Evolutionary conservation across 2,888 invertebrate genomes (phyloP).

Genomic region (Plagiodera versicolora): DNA sequence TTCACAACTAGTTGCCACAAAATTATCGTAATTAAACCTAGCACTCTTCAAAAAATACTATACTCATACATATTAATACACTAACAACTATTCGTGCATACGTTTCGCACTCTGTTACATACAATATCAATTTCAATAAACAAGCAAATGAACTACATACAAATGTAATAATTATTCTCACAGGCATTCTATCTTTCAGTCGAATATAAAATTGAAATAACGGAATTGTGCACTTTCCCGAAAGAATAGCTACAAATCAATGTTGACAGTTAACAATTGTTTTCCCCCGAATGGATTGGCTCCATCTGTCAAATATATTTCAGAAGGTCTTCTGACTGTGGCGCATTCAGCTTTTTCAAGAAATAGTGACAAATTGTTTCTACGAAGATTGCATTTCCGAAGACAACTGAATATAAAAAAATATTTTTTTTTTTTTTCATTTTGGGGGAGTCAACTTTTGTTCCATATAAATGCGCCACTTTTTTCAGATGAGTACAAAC

Average conservation of each 20-base stretch:
- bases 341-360: no score
- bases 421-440: no score
- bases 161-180: slow-evolving; percentile 34
- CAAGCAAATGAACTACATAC: slow-evolving; percentile 35
- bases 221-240: neutral
- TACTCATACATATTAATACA: slow-evolving; percentile 39
- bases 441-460: no score
- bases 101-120: slow-evolving; percentile 32
- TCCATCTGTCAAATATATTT: no score
- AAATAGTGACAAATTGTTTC: no score
- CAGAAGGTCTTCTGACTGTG: no score
- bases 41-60: slow-evolving; percentile 26
- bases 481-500: neutral
- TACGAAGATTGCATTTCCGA: no score
- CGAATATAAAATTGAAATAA: slow-evolving; percentile 19
- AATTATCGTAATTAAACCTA: slow-evolving; percentile 22
- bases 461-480: neutral
- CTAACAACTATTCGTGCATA: slow-evolving; percentile 46
- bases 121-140: slow-evolving; percentile 30
- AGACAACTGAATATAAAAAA: no score
- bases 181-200: slow-evolving; percentile 42
- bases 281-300: neutral
- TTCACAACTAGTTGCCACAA: slow-evolving; percentile 21
- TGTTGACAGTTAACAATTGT: neutral
- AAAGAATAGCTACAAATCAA: neutral